Evolutionary conservation across 2,797 vertebrate species (phyloP), one percentile per base, ranked within the genome.

Genomic region (Silurus lanzhouensis): DNA sequence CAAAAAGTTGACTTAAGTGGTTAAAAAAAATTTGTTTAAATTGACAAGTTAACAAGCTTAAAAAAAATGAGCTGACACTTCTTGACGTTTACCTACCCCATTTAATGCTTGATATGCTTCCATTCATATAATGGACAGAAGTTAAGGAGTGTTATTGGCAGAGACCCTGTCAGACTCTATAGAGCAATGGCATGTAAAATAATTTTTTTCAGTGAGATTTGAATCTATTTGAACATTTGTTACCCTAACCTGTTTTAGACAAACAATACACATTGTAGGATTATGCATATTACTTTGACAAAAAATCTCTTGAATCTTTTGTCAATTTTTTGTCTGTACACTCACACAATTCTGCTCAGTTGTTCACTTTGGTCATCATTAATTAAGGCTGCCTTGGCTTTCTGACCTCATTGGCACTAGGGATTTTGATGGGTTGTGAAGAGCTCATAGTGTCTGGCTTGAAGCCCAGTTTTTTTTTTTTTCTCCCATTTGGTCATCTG

Each of bases 381-480:
- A 96, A 96, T 96, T 95, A 96, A 95, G 94, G 94, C 86, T 87
- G 92, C 91, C 93, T 92, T 95, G 93, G 94, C 94, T 94, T 95
- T 94, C 93, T 95, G 94, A 96, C 94, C 95, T 93, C 90, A 25
- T 83, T 92, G 93, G 93, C 94, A 94, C 92, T 89, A 89, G 94
- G 93, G 95, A 95, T 95, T 96, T 94, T 93, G 93, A 94, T 93
- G 93, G 94, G 94, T 94, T 94, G 93, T 93, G 90, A 94, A 85
- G 93, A 95, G 94, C 94, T 95, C 93, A 93, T 93, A 91, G 91
- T 93, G 60, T 93, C 92, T 95, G 95, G 95, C 94, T 93, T 87
- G 72, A 93, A 92, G 95, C 95, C 95, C 93, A 92, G 92, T 90
- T 92, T 93, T 91, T 91, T 89, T 52, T 10, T 52, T 7, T 52